Base-by-base conservation (phyloP, 2,113 vertebrate species). In the Catharus minimus region DNA sequence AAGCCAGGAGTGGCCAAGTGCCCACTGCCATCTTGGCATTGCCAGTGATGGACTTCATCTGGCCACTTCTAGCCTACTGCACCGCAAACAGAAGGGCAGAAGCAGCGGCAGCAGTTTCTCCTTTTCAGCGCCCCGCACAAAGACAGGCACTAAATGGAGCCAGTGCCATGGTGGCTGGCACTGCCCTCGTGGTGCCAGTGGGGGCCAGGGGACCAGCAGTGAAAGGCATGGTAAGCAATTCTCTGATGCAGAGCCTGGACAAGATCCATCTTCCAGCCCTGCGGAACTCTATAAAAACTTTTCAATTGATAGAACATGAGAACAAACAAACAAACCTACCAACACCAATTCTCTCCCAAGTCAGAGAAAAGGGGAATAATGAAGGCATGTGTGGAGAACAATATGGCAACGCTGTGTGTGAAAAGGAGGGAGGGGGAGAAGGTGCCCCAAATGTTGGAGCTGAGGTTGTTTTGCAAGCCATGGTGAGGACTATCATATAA, bases 81-180 rank as follows among this genome's bases (percentile, higher is more conserved):
- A 20, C 39, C 2, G 1, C 52, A 72, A 56, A 21, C 69, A 56
- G 39, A 56, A 33, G 23, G 68, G 68, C 16, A 56, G 13, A 26
- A 55, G 38, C 28, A 17, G 13, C 5, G 1, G 50, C 30, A 55
- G 38, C 30, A 72, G 38, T 22, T 55, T n/a, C 22, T 72, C 10
- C 5, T 43, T 43, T 15, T n/a, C 0, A 2, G 17, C 5, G 4
- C 38, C 16, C 9, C 13, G 17, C 21, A 19, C 6, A 18, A 19
- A 53, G 38, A 32, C 3, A 53, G 21, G 9, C 21, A 10, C 61
- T 43, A 32, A 64, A 15, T 23, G 28, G 20, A 43, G 39, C 20
- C 0, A 5, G 39, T 3, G 3, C 39, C 0, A 1, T 3, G 14
- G 11, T 17, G 36, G 27, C 14, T 30, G 66, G 33, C 19, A 5